phyloP scores from a whole-genome alignment of 2,113 vertebrate species.

The Tragelaphus scriptus region DNA sequence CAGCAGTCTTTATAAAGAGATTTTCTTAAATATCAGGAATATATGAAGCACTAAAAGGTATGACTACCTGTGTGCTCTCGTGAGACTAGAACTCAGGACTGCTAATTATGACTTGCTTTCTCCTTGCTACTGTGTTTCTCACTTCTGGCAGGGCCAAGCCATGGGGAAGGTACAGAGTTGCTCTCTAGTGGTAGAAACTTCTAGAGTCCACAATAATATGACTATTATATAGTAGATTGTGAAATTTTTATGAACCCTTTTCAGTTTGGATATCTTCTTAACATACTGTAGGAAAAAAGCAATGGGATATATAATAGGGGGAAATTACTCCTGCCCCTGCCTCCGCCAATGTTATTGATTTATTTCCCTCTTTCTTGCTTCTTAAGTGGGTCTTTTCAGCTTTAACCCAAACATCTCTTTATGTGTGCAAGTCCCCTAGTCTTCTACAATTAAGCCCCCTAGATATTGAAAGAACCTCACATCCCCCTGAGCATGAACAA shows the following conservation, averaged over 20 bases:
- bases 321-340: not conserved
- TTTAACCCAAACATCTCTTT: slow-evolving; percentile 25
- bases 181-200: slow-evolving; percentile 4
- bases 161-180: not conserved
- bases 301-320: not conserved
- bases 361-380: slow-evolving; percentile 24
- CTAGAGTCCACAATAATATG: not conserved
- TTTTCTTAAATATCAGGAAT: slow-evolving; percentile 14
- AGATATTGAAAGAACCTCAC: not conserved
- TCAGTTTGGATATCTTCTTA: slow-evolving; percentile 26
- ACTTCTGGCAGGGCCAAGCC: not conserved
- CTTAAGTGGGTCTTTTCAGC: slow-evolving; percentile 4
- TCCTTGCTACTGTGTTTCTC: not conserved
- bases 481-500: not conserved
- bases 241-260: not conserved
- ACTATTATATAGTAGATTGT: not conserved
- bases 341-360: not conserved
- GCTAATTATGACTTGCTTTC: slow-evolving; percentile 9
- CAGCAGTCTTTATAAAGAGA: not conserved
- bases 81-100: not conserved
- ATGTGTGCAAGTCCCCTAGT: not conserved
- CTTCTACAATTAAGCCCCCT: slow-evolving; percentile 17
- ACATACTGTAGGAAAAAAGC: not conserved
- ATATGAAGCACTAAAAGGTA: not conserved
- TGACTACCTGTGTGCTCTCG: not conserved